Percentiles rank a stretch among this genome's conserved stretches.
phyloP scores from a whole-genome alignment of 2,113 vertebrate species.

The Pteronura brasiliensis region DNA sequence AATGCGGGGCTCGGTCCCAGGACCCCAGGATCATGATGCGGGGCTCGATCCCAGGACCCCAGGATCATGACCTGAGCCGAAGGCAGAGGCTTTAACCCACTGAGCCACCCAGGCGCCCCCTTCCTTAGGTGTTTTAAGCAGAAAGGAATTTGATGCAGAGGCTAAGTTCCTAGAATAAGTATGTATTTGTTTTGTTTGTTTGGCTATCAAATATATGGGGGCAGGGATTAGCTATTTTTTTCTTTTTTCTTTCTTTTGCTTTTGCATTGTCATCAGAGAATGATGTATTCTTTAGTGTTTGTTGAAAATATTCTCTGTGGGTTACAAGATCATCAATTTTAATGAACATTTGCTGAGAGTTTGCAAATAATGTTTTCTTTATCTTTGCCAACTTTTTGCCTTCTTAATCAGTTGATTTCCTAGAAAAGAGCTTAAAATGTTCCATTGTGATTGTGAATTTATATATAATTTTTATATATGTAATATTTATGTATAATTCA shows the following conservation, averaged over 20 bases:
- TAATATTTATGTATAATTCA: neutral
- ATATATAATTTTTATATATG: neutral
- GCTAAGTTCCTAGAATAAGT: neutral
- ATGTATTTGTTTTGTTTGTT: neutral
- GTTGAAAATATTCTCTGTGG: neutral
- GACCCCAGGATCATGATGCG: too few species aligned
- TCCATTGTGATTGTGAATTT: neutral
- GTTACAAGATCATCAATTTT: neutral
- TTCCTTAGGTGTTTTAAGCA: neutral
- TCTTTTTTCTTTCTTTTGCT: neutral
- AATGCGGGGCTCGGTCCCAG: too few species aligned
- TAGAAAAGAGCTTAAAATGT: neutral
- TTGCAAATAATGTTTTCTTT: neutral
- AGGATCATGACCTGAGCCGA: too few species aligned
- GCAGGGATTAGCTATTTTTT: neutral
- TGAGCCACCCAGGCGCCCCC: too few species aligned
- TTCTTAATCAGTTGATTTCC: neutral
- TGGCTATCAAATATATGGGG: neutral
- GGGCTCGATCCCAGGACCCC: too few species aligned
- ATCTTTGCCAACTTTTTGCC: neutral
- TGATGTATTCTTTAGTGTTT: neutral
- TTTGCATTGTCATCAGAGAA: neutral
- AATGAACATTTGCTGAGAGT: neutral
- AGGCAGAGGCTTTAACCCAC: too few species aligned
- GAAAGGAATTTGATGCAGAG: neutral